A percentile compares a stretch with the other conserved stretches of the same genome.
Evolutionary conservation across 92 coral and sea anemone species (phyloP).

Genomic region (Palythoa grandiflora): DNA sequence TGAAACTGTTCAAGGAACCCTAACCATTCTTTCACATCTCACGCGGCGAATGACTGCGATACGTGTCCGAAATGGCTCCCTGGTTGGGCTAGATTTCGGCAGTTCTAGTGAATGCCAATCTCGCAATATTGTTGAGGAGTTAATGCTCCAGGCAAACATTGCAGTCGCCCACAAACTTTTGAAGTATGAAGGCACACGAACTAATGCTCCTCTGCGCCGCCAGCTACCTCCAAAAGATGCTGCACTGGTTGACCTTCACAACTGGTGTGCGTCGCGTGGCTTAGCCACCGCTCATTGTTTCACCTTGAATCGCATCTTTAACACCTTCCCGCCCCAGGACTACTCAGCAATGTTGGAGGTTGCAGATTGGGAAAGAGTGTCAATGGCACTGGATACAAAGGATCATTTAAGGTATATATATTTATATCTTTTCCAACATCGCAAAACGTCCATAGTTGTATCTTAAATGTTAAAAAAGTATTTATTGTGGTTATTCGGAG

Average conservation of each 20-base stretch:
- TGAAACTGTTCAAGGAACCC: constrained; percentile 57
- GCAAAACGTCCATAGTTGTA: too few relatives aligned
- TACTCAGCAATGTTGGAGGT: constrained; percentile 57
- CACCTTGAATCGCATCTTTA: constrained; percentile 45
- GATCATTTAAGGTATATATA: constrained; percentile 53
- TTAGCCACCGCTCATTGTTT: constrained; percentile 62
- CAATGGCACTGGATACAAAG: constrained; percentile 79
- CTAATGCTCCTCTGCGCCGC: constrained; percentile 74
- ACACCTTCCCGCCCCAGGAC: constrained; percentile 26
- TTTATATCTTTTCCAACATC: background rate
- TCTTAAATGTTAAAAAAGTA: too few relatives aligned
- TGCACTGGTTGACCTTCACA: constrained; percentile 45
- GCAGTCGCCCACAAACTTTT: constrained; percentile 79
- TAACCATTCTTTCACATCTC: constrained; percentile 70
- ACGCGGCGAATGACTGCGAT: constrained; percentile 82
- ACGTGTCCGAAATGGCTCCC: constrained; percentile 74
- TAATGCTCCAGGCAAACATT: constrained; percentile 82
- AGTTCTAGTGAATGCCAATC: constrained; percentile 43
- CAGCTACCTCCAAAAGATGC: constrained; percentile 83
- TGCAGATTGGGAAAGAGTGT: constrained; percentile 70
- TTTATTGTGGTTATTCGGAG: too few relatives aligned
- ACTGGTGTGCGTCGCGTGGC: constrained; percentile 69
- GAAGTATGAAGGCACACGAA: constrained; percentile 55
- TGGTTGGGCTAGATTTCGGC: constrained; percentile 36
- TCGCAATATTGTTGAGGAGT: constrained; percentile 79